These are phyloP conservation scores for Poeciliopsis presidionis DNA, from an alignment of 2,797 vertebrate species.

Conservation along the genomic window DNA sequence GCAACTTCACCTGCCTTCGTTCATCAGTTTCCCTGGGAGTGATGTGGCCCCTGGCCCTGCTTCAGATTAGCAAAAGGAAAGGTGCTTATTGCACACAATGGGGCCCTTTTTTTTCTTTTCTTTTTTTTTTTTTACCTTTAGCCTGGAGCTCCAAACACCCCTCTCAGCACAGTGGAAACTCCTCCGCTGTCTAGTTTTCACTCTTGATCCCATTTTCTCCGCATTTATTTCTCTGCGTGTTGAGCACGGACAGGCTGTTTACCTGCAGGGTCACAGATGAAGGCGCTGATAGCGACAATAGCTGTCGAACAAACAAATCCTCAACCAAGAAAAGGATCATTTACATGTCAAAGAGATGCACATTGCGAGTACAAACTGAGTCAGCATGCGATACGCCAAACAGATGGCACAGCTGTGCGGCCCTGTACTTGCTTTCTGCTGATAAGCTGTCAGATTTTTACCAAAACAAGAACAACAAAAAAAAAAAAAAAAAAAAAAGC, in stretches of 20 bases:
- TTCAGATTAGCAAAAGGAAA: slow-evolving; percentile 67
- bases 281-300: slow-evolving; percentile 46
- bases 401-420: slow-evolving; percentile 13
- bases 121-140: slow-evolving; percentile 36
- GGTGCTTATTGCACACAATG: slow-evolving; percentile 71
- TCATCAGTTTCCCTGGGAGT: slow-evolving; percentile 72
- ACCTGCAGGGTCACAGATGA: slow-evolving; percentile 49
- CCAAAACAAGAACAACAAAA: neutral
- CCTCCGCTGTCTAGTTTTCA: slow-evolving; percentile 61
- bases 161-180: slow-evolving; percentile 69
- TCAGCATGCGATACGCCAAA: slow-evolving; percentile 12
- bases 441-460: slow-evolving; percentile 16
- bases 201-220: slow-evolving; percentile 12
- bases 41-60: slow-evolving; percentile 76
- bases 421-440: neutral
- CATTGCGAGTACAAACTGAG: neutral
- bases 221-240: slow-evolving; percentile 45
- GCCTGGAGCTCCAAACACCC: slow-evolving; percentile 65
- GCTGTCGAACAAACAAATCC: slow-evolving; percentile 59
- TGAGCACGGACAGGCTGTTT: slow-evolving; percentile 55
- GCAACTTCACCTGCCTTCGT: slow-evolving; percentile 61
- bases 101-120: slow-evolving; percentile 71
- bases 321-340: slow-evolving; percentile 26
- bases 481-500: neutral
- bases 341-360: slow-evolving; percentile 7